phyloP scores from a whole-genome alignment of 2,797 vertebrate genomes.

The Acanthornis magna region DNA sequence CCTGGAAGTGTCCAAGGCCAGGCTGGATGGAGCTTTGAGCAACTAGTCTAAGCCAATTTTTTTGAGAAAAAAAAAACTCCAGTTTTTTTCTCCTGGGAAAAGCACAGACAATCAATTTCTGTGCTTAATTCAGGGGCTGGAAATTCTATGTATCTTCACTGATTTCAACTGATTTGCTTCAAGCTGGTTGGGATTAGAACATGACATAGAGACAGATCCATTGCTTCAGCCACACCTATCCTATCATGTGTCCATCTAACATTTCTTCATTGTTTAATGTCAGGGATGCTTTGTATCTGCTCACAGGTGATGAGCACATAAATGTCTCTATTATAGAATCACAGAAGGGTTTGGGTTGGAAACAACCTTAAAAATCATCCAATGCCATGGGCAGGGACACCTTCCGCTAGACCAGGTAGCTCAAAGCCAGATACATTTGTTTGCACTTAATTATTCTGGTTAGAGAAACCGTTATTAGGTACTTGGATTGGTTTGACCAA shows the following conservation, averaged over 20 bases:
- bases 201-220: background rate
- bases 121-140: background rate
- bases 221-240: background rate
- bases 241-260: background rate
- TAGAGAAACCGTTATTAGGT: background rate
- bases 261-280: background rate
- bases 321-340: background rate
- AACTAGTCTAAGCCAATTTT: background rate
- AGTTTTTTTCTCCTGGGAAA: background rate
- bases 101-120: background rate
- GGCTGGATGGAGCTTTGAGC: accelerated
- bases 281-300: background rate
- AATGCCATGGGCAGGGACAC: background rate
- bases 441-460: background rate
- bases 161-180: background rate
- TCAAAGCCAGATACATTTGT: background rate
- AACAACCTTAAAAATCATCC: background rate
- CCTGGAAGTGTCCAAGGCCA: background rate
- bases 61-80: background rate
- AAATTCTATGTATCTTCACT: background rate
- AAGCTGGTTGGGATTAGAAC: background rate
- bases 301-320: background rate
- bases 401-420: background rate
- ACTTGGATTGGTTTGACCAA: background rate
- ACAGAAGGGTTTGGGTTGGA: background rate